phyloP scores from a whole-genome alignment of 2,888 invertebrate genomes.

The Palloptera scutellata region DNA sequence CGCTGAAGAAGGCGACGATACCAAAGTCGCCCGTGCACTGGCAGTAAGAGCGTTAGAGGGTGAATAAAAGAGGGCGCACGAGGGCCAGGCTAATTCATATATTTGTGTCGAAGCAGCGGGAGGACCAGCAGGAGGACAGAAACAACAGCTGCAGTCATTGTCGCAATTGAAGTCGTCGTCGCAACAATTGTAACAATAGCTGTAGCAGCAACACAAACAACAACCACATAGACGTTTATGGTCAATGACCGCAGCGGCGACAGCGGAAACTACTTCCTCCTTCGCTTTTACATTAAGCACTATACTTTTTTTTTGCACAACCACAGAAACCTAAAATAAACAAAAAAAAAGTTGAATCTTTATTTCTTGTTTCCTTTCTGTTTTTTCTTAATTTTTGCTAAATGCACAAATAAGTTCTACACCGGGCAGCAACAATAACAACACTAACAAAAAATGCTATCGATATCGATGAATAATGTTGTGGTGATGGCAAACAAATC shows the following conservation, averaged over 20 bases:
- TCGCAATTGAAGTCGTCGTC: background rate
- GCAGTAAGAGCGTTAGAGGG: conserved; percentile 9
- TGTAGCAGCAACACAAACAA: conserved; percentile 9
- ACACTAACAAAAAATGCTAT: background rate
- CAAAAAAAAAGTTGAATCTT: conserved; percentile 3
- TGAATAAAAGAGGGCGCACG: background rate
- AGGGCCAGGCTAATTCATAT: background rate
- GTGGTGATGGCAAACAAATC: background rate
- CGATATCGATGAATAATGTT: background rate
- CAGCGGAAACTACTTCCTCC: background rate
- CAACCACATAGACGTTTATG: conserved; percentile 4
- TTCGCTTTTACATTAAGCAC: no score
- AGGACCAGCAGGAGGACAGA: background rate
- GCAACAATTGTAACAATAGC: conserved; percentile 14
- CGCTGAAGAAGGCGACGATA: conserved; percentile 17
- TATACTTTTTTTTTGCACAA: no score
- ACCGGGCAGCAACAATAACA: background rate
- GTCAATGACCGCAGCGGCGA: conserved; percentile 8
- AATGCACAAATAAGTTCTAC: background rate
- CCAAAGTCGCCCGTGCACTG: conserved; percentile 1
- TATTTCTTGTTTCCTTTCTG: no score
- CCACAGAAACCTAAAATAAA: background rate
- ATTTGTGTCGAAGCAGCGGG: background rate
- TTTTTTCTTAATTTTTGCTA: background rate
- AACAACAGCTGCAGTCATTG: conserved; percentile 12